phyloP scores from a whole-genome alignment of 2,888 invertebrate species.

The Blastobasis lacticolella region DNA sequence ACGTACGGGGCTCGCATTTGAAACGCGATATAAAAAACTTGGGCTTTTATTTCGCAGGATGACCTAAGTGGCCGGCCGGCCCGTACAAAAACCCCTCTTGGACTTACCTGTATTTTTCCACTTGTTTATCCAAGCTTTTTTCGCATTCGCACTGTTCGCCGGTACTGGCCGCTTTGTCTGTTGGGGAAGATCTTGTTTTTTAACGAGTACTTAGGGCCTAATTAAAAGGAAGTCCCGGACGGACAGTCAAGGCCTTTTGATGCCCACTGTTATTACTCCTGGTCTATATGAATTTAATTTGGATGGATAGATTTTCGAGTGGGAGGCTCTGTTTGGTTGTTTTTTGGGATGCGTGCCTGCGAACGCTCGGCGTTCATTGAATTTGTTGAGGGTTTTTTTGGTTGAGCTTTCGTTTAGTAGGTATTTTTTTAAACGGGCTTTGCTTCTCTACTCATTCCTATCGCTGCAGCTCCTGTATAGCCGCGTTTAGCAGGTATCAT shows the following conservation, averaged over 20 bases:
- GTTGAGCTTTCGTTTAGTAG: too few species aligned
- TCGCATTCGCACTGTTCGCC: slow-evolving; percentile 70
- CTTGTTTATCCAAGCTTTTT: slow-evolving; percentile 71
- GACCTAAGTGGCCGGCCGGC: slow-evolving; percentile 73
- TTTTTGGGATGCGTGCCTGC: slow-evolving; percentile 24
- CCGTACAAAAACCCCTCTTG: slow-evolving; percentile 69
- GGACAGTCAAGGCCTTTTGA: slow-evolving; percentile 71
- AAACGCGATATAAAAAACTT: slow-evolving; percentile 71
- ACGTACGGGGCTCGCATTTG: slow-evolving; percentile 69
- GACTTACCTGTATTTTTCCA: slow-evolving; percentile 75
- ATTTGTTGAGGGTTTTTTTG: too few species aligned
- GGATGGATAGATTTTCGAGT: slow-evolving; percentile 62
- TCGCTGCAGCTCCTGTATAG: too few species aligned
- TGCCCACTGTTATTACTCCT: slow-evolving; percentile 68
- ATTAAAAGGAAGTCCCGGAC: slow-evolving; percentile 71
- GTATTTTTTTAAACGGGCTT: too few species aligned
- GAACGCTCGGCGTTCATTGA: too few species aligned
- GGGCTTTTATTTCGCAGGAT: slow-evolving; percentile 71
- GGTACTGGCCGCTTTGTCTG: slow-evolving; percentile 65
- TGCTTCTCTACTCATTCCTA: too few species aligned
- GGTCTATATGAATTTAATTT: slow-evolving; percentile 68
- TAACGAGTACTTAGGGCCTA: slow-evolving; percentile 73
- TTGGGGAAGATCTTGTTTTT: slow-evolving; percentile 69
- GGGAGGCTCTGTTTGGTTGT: slow-evolving; percentile 44
- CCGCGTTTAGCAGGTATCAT: too few species aligned